phyloP scores from a whole-genome alignment of 2,113 vertebrate genomes.

The Balaenoptera acutorostrata region DNA sequence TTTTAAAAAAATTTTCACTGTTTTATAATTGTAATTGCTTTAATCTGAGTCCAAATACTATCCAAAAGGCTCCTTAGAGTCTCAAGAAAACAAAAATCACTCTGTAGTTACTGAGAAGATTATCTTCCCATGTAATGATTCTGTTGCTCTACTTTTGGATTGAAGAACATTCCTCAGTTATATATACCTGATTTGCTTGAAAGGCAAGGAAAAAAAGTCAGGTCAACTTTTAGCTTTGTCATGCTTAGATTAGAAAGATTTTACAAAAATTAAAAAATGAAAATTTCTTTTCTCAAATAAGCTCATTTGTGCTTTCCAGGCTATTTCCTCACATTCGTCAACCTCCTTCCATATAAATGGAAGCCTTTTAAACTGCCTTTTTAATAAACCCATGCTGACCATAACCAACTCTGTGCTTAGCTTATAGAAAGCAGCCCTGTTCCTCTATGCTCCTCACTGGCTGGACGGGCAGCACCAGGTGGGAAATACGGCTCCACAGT shows the following conservation, averaged over 20 bases:
- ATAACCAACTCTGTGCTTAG: neutral
- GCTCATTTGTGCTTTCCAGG: neutral
- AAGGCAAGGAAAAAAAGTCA: neutral
- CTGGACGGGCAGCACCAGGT: conserved; percentile 82
- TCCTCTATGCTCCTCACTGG: conserved; percentile 78
- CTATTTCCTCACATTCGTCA: neutral
- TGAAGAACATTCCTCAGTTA: neutral
- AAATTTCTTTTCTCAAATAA: neutral
- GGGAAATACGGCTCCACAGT: conserved; percentile 87
- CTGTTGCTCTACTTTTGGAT: neutral
- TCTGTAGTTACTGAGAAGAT: neutral
- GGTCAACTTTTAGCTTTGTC: conserved; percentile 18
- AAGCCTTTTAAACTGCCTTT: neutral
- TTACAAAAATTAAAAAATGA: conserved; percentile 15
- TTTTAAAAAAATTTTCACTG: neutral
- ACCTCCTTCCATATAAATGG: neutral
- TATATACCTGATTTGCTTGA: neutral
- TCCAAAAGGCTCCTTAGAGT: neutral
- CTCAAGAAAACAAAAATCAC: conserved; percentile 20
- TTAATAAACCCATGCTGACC: neutral
- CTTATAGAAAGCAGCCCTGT: conserved; percentile 59
- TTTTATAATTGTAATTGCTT: neutral
- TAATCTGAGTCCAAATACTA: neutral
- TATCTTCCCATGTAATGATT: conserved; percentile 1
- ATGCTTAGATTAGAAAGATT: conserved; percentile 25